A percentile compares a stretch with the other conserved stretches of the same genome.
These are phyloP conservation scores for Oopsacas minuta DNA, from an alignment of 37 sponge, comb jelly and placozoan species.

Conservation along the genomic window DNA sequence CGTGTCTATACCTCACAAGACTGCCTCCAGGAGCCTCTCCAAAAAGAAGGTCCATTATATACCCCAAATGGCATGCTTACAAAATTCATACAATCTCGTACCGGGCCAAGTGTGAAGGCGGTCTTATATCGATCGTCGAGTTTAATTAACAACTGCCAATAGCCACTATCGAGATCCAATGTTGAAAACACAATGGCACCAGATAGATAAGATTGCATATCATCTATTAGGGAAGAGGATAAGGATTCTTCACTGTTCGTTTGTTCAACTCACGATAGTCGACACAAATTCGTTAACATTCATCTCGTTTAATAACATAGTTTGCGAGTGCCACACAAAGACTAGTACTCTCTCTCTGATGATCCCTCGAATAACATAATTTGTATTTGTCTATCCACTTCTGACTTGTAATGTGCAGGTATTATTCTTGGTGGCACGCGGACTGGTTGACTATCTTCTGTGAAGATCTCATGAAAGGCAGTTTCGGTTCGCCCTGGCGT, in stretches of 20 bases:
- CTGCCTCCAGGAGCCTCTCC: constrained; percentile 30
- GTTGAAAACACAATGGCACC: constrained; percentile 24
- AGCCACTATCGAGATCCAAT: neutral
- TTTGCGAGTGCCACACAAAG: constrained; percentile 50
- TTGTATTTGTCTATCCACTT: constrained; percentile 9
- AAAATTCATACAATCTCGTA: neutral
- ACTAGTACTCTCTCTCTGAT: constrained; percentile 42
- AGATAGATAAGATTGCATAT: constrained; percentile 17
- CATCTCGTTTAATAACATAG: constrained; percentile 38
- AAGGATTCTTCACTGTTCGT: constrained; percentile 21
- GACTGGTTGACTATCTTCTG: constrained; percentile 22
- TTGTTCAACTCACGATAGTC: constrained; percentile 31
- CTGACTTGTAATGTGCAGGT: constrained; percentile 26
- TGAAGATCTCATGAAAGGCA: constrained; percentile 32
- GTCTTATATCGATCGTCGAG: neutral
- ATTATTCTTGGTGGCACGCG: constrained; percentile 40
- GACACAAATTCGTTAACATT: constrained; percentile 21
- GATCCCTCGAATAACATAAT: neutral
- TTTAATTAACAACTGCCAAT: neutral
- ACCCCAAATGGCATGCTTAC: neutral
- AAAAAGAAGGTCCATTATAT: constrained; percentile 14
- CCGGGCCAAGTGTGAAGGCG: neutral
- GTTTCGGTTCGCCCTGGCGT: constrained; percentile 30
- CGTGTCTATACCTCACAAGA: constrained; percentile 22
- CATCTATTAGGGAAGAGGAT: constrained; percentile 32